These are phyloP conservation scores for Heloderma charlesbogerti DNA, from an alignment of 2,113 vertebrate species.

Conservation along the genomic window DNA sequence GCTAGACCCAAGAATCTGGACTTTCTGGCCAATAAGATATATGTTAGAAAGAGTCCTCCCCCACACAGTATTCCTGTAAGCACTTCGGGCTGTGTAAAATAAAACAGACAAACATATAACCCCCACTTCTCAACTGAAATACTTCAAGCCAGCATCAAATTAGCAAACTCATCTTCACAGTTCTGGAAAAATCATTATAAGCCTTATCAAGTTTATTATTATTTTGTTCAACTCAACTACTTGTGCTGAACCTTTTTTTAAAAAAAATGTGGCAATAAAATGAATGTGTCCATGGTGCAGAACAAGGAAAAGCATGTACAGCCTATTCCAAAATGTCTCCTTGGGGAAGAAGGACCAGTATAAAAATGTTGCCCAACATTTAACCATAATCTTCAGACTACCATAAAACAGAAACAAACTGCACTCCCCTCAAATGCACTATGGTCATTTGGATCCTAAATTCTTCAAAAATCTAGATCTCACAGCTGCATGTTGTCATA, in stretches of 20 bases:
- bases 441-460: neutral
- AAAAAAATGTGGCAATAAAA: constrained; percentile 4
- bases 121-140: constrained; percentile 14
- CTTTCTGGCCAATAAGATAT: neutral
- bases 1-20: constrained; percentile 34
- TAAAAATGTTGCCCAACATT: neutral
- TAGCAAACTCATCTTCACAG: neutral
- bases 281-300: constrained; percentile 31
- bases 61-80: constrained; percentile 35
- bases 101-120: constrained; percentile 23
- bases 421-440: constrained; percentile 24
- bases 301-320: neutral
- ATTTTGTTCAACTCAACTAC: neutral
- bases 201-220: constrained; percentile 14
- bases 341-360: neutral
- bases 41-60: neutral
- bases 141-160: neutral
- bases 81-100: neutral
- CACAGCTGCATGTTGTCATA: neutral
- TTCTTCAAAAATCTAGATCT: neutral
- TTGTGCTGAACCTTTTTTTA: neutral
- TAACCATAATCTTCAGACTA: constrained; percentile 55
- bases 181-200: neutral
- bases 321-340: neutral
- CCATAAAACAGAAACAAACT: constrained; percentile 26